Evolutionary conservation across 2,113 vertebrate genomes (phyloP), one percentile per base, ranked within the genome.

Genomic region (Pygoscelis antarcticus): DNA sequence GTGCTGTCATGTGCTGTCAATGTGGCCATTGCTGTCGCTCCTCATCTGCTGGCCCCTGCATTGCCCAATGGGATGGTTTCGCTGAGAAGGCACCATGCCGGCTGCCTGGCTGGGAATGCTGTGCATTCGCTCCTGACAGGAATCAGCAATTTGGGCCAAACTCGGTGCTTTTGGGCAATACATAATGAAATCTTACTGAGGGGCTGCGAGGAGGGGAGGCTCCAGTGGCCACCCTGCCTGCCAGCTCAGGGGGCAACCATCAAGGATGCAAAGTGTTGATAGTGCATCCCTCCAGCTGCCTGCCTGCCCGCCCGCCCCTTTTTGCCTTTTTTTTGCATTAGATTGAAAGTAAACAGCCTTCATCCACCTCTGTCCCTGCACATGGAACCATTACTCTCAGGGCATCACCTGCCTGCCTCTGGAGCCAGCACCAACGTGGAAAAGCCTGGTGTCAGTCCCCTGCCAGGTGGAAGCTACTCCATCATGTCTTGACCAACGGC

Each of bases 281-380:
- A 22, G 61, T 0, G 5, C 57, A 44, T 58, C 22, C 38, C 17
- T 82, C 20, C 34, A 66, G 49, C 40, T 76, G 40, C 66, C 49
- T 82, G 40, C 29, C 23, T 26, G 12, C 2, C 36, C 36, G 12
- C 2, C 36, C 36, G 36, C 36, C 12, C n/a, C 10, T 69, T 36
- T 62, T 61, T 12, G 1, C 3, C 11, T 38, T 51, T 62, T 71
- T 42, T 51, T 57, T 57, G 3, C 11, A n/a, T 71, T 49, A 52
- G 44, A 44, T 64, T 66, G 18, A 32, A 89, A 72, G 16, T 38
- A 34, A 87, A 57, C 20, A 19, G 12, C 60, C 44, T 91, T 68
- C 9, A 44, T 23, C 21, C 2, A 1, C 40, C 16, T 46, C 42
- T 17, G 2, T 74, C 36, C n/a, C 49, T 1, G 2, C 13, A 10